Conservation (phyloP, 2,797 vertebrate species). For the Hemitrygon akajei region DNA sequence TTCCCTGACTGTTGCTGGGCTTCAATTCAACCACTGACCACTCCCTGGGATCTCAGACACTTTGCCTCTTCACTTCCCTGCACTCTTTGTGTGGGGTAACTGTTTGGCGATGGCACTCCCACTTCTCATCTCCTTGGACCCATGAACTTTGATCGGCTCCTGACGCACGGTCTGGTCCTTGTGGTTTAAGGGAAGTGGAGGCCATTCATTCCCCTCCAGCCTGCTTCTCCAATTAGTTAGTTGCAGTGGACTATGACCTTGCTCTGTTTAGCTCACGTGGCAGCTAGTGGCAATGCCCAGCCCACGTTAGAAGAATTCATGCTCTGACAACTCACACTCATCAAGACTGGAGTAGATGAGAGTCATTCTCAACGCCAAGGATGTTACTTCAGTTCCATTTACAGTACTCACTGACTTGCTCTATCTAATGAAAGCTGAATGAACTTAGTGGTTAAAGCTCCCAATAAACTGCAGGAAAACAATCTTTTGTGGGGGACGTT, state of each 20-base stretch:
- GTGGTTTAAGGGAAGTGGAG: not conserved
- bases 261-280: too few relatives aligned
- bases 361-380: too few relatives aligned
- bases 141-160: not conserved
- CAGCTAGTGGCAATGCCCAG: too few relatives aligned
- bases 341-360: too few relatives aligned
- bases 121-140: not conserved
- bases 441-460: not conserved
- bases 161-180: not conserved
- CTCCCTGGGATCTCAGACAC: not conserved
- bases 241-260: too few relatives aligned
- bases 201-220: not conserved
- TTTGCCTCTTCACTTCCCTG: not conserved
- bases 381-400: not conserved
- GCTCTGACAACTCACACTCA: too few relatives aligned
- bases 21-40: not conserved
- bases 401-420: not conserved
- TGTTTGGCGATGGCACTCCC: not conserved
- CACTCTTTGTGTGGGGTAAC: not conserved
- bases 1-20: not conserved
- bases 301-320: too few relatives aligned
- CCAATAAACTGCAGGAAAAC: not conserved
- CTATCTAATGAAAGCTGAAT: not conserved
- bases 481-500: not conserved
- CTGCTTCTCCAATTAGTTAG: not conserved